Evolutionary conservation across 92 coral and sea anemone species (phyloP).

Genomic region (Epizoanthus scotinus): DNA sequence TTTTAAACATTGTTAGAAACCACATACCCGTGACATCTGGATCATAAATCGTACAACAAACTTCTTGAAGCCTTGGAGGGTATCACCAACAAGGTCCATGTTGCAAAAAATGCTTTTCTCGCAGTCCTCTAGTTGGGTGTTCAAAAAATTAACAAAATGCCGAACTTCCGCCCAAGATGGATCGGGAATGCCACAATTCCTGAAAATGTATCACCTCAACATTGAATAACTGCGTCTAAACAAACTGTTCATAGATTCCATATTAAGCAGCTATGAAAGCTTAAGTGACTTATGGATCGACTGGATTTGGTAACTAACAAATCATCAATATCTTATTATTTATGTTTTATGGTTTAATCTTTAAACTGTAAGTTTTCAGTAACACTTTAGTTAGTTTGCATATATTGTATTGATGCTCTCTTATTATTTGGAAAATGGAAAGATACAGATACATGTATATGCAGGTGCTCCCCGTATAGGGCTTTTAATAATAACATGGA

Average conservation of each 20-base stretch:
- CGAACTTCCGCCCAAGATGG: slow-evolving; percentile 89
- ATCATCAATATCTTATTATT: too few species aligned
- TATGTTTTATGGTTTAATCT: too few species aligned
- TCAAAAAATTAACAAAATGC: slow-evolving; percentile 84
- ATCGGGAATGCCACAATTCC: slow-evolving; percentile 82
- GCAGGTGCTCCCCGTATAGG: too few species aligned
- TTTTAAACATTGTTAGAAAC: background rate
- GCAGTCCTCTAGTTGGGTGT: slow-evolving; percentile 81
- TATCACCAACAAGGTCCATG: slow-evolving; percentile 51
- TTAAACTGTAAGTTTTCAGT: too few species aligned
- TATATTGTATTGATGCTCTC: too few species aligned
- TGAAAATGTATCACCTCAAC: slow-evolving; percentile 10
- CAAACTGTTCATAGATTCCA: too few species aligned
- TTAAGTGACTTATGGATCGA: too few species aligned
- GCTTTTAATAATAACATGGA: too few species aligned
- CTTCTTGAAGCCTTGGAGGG: slow-evolving; percentile 70
- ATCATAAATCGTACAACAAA: slow-evolving; percentile 86
- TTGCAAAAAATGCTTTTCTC: slow-evolving; percentile 74
- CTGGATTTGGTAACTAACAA: too few species aligned
- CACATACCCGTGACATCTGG: slow-evolving; percentile 83
- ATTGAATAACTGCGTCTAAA: background rate
- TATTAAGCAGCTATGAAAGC: too few species aligned
- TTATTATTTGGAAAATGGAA: background rate
- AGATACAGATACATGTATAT: too few species aligned
- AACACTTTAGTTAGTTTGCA: too few species aligned